phyloP scores from a whole-genome alignment of 2,113 vertebrate species.

The Tyto alba region DNA sequence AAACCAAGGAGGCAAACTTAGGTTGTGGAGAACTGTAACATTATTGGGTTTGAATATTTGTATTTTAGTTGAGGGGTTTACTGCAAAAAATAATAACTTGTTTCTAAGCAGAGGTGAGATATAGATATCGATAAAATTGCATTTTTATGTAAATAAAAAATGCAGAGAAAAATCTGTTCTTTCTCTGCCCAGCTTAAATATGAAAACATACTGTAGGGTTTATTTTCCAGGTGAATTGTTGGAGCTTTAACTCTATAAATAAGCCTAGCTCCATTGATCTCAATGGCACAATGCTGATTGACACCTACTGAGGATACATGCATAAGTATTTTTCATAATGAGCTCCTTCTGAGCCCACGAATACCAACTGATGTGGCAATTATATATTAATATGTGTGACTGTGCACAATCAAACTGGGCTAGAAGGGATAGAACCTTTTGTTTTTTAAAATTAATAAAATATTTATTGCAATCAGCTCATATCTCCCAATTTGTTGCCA shows the following conservation, averaged over 20 bases:
- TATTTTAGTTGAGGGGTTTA: neutral
- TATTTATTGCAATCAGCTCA: constrained; percentile 57
- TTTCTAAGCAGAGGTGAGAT: neutral
- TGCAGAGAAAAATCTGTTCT: neutral
- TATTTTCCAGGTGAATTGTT: constrained; percentile 26
- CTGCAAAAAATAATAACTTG: neutral
- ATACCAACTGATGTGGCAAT: constrained; percentile 50
- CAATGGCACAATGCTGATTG: neutral
- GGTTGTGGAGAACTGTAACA: neutral
- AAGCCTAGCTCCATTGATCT: neutral
- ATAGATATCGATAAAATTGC: neutral
- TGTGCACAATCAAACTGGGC: constrained; percentile 37
- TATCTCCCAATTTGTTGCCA: constrained; percentile 46
- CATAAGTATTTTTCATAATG: constrained; percentile 21
- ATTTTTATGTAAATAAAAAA: neutral
- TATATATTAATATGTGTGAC: constrained; percentile 18
- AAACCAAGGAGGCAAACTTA: neutral
- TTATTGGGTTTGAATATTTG: neutral
- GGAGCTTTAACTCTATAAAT: constrained; percentile 7
- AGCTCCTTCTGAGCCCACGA: constrained; percentile 30
- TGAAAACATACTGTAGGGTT: neutral
- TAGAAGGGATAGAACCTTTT: constrained; percentile 40
- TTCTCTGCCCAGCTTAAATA: neutral
- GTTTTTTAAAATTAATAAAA: constrained; percentile 48
- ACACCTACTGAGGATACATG: constrained; percentile 27